Evolutionary conservation across 92 coral and sea anemone genomes (phyloP).

Genomic region (Paramuricea clavata): DNA sequence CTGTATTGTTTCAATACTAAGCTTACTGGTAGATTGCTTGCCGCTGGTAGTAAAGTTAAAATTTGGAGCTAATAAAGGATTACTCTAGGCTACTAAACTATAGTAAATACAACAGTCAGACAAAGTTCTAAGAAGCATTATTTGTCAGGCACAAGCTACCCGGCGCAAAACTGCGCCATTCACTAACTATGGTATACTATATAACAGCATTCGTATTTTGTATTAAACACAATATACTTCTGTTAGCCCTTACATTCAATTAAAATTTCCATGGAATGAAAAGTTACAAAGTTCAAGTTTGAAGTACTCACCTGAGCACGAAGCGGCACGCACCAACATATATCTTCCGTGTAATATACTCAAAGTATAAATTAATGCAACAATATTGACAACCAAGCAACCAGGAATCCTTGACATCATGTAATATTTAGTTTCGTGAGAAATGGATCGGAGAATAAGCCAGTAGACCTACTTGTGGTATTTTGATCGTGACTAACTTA

Average conservation of each 20-base stretch:
- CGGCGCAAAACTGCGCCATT: slow-evolving; percentile 6
- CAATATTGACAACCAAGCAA: background rate
- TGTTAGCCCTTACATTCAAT: background rate
- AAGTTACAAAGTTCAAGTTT: background rate
- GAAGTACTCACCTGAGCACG: slow-evolving; percentile 51
- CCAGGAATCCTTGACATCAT: background rate
- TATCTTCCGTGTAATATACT: background rate
- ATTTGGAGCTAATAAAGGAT: too few relatives aligned
- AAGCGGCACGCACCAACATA: background rate
- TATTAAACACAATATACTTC: background rate
- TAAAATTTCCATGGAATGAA: background rate
- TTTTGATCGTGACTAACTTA: slow-evolving; percentile 17
- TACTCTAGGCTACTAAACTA: background rate
- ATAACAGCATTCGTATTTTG: background rate
- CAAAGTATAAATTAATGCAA: background rate
- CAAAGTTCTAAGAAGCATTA: background rate
- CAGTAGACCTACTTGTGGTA: slow-evolving; percentile 14
- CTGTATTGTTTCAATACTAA: background rate
- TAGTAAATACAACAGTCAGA: background rate
- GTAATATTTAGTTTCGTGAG: background rate
- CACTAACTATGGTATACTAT: background rate
- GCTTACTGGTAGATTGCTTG: background rate
- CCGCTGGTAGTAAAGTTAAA: background rate
- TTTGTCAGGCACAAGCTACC: background rate
- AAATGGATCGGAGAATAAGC: background rate